These are phyloP conservation scores for Sesia bembeciformis DNA, from an alignment of 2,888 invertebrate species.

Conservation along the genomic window DNA sequence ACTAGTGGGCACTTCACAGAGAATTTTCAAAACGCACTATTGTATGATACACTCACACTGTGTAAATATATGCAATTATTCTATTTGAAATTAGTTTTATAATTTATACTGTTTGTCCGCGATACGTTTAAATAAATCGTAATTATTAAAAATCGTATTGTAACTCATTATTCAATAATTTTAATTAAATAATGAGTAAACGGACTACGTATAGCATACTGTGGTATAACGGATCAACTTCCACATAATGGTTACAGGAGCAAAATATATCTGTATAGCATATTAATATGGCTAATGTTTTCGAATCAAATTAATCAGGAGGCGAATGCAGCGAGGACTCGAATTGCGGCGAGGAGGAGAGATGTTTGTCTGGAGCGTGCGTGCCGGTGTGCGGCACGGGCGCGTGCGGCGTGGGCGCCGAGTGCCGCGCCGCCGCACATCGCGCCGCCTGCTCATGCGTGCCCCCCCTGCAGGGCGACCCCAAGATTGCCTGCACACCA, in stretches of 20 bases:
- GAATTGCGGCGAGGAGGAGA: conserved; percentile 82
- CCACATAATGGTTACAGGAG: too few species aligned
- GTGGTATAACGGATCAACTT: too few species aligned
- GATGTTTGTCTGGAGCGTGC: conserved; percentile 82
- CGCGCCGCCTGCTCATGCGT: conserved; percentile 86
- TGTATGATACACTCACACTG: not conserved
- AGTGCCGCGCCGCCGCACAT: conserved; percentile 84
- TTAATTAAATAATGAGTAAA: too few species aligned
- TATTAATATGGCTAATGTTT: too few species aligned
- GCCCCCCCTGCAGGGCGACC: conserved; percentile 83
- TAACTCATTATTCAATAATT: too few species aligned
- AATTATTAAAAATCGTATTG: too few species aligned
- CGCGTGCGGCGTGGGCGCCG: conserved; percentile 85
- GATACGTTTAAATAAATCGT: not conserved
- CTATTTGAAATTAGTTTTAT: not conserved
- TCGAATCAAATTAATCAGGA: conserved; percentile 20
- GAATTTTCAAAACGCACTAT: not conserved
- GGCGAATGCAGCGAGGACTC: conserved; percentile 80
- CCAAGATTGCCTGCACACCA: conserved; percentile 84
- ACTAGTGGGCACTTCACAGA: not conserved
- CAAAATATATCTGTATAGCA: too few species aligned
- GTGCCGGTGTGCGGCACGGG: conserved; percentile 82
- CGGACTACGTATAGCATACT: too few species aligned
- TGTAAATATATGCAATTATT: not conserved
- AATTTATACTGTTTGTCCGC: not conserved